Percentiles rank a stretch among this genome's conserved stretches.
phyloP scores from a whole-genome alignment of 2,113 vertebrate genomes.

The Delphinapterus leucas region DNA sequence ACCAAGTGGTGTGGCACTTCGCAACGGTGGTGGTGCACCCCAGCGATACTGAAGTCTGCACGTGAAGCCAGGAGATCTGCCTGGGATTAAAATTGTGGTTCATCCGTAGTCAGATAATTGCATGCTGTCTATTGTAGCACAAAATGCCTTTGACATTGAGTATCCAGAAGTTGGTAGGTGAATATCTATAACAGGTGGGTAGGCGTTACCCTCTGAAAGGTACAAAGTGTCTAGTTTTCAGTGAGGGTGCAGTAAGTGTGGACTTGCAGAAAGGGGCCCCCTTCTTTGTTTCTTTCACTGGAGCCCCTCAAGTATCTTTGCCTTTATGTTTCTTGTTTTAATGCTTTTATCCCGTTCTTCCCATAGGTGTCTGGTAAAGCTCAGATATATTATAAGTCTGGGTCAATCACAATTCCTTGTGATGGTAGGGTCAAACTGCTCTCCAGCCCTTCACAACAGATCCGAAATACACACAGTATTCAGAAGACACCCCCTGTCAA shows the following conservation, averaged over 20 bases:
- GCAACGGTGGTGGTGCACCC: background rate
- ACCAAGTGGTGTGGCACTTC: background rate
- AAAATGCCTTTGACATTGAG: background rate
- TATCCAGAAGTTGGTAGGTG: background rate
- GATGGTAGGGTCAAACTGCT: background rate
- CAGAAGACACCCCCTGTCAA: background rate
- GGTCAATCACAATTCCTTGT: background rate
- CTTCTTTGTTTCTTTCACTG: background rate
- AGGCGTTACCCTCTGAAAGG: background rate
- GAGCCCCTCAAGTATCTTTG: background rate
- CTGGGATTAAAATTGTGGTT: background rate
- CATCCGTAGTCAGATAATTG: background rate
- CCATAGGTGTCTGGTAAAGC: background rate
- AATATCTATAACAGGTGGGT: background rate
- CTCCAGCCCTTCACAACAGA: background rate
- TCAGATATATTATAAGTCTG: background rate
- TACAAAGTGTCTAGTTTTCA: background rate
- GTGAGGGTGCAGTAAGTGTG: background rate
- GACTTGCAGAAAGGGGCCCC: background rate
- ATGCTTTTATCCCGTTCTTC: background rate
- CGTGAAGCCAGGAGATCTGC: background rate
- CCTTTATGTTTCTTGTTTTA: background rate
- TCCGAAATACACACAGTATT: background rate
- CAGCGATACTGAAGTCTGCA: background rate
- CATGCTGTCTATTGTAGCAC: background rate